Evolutionary conservation across 2,888 invertebrate species (phyloP).

Genomic region (Linnaemya vulpina): DNA sequence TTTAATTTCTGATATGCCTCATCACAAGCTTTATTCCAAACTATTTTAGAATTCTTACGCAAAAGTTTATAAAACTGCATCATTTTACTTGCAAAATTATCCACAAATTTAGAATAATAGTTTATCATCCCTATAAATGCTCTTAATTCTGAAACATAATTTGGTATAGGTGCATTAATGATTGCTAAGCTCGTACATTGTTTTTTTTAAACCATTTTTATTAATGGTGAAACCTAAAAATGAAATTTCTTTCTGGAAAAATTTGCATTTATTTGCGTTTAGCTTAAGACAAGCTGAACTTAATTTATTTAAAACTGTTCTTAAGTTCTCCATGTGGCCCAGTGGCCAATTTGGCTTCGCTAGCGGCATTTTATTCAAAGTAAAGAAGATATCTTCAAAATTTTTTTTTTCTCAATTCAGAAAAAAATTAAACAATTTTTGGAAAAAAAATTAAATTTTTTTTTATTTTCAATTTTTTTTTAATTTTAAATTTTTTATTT

Average conservation of each 20-base stretch:
- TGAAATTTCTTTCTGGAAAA: slow-evolving; percentile 37
- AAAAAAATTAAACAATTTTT: too few relatives aligned
- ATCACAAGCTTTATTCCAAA: neutral
- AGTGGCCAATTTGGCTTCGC: too few relatives aligned
- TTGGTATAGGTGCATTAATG: slow-evolving; percentile 12
- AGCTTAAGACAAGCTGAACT: slow-evolving; percentile 44
- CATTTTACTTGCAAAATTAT: slow-evolving; percentile 14
- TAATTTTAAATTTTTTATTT: too few relatives aligned
- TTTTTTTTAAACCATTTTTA: slow-evolving; percentile 20
- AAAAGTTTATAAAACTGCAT: slow-evolving; percentile 22
- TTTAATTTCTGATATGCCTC: slow-evolving; percentile 2
- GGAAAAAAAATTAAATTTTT: too few relatives aligned
- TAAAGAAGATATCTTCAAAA: too few relatives aligned
- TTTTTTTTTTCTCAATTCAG: too few relatives aligned
- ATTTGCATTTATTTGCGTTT: slow-evolving; percentile 35
- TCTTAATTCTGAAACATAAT: slow-evolving; percentile 8
- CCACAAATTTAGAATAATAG: slow-evolving; percentile 26
- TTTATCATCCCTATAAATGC: slow-evolving; percentile 20
- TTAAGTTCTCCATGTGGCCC: slow-evolving; percentile 23
- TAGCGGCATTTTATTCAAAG: too few relatives aligned
- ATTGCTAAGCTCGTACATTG: neutral
- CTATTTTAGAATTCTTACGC: slow-evolving; percentile 29
- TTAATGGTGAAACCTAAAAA: slow-evolving; percentile 15
- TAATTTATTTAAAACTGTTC: slow-evolving; percentile 64
- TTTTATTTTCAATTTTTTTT: too few relatives aligned